Conservation (phyloP, 2,888 invertebrate genomes). For the Corythucha ciliata region DNA sequence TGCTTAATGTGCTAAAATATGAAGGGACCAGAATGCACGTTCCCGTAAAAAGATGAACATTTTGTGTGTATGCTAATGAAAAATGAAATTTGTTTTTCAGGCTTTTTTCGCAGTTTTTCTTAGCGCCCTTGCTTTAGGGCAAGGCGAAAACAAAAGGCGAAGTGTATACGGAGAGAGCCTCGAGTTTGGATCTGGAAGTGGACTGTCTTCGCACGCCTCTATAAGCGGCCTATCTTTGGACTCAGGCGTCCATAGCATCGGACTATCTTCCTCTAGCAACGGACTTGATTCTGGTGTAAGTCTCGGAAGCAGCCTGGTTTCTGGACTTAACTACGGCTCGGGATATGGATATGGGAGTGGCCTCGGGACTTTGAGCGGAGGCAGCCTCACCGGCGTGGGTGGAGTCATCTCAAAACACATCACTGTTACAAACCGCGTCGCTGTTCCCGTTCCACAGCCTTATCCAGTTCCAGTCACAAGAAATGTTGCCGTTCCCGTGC, state of each 20-base stretch:
- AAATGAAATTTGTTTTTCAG: constrained; percentile 10
- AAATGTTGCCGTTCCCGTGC: constrained; percentile 40
- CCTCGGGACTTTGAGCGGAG: neutral
- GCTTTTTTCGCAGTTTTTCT: constrained; percentile 3
- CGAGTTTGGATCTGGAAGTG: constrained; percentile 8
- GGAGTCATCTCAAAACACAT: constrained; percentile 16
- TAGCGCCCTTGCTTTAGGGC: constrained; percentile 4
- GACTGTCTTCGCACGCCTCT: too few relatives aligned
- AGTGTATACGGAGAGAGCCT: constrained; percentile 20
- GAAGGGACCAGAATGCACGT: too few relatives aligned
- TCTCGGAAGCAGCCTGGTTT: constrained; percentile 5
- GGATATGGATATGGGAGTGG: constrained; percentile 6
- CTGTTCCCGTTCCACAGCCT: constrained; percentile 40
- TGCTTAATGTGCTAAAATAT: too few relatives aligned
- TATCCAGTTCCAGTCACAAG: constrained; percentile 44
- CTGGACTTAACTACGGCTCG: constrained; percentile 3
- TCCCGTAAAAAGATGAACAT: neutral
- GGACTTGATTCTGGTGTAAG: constrained; percentile 21
- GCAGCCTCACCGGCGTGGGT: constrained; percentile 10
- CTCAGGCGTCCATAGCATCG: too few relatives aligned
- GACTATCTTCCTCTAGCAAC: constrained; percentile 13
- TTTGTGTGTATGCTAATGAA: neutral
- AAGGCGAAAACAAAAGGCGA: constrained; percentile 22
- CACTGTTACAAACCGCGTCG: constrained; percentile 16
- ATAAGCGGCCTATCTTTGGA: too few relatives aligned